Conservation (phyloP, 2,113 vertebrate genomes). For the Zootoca vivipara region DNA sequence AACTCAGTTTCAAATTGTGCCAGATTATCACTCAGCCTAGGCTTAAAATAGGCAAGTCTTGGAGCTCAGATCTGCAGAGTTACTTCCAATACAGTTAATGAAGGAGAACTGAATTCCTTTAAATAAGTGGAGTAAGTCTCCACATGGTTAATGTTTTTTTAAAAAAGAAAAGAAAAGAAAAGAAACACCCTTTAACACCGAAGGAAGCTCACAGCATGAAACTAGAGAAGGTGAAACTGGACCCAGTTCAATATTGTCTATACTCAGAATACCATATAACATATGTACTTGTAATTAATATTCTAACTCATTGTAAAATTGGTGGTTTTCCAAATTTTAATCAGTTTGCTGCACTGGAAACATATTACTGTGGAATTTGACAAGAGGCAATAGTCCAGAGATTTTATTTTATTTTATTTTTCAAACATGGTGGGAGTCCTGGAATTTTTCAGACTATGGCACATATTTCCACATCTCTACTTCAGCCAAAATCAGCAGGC, state of each 20-base stretch:
- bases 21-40: not conserved
- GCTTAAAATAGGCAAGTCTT: not conserved
- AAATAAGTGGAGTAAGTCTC: slow-evolving; percentile 4
- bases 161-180: not conserved
- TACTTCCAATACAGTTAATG: not conserved
- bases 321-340: slow-evolving; percentile 58
- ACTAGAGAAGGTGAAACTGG: slow-evolving; percentile 33
- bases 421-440: slow-evolving; percentile 64
- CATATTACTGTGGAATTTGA: slow-evolving; percentile 43
- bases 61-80: not conserved
- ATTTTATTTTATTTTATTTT: not conserved
- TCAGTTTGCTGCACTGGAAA: slow-evolving; percentile 34
- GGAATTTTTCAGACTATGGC: slow-evolving; percentile 65
- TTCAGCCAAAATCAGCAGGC: slow-evolving; percentile 63
- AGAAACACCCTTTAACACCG: not conserved
- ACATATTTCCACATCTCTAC: slow-evolving; percentile 41
- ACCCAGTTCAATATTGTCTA: slow-evolving; percentile 26
- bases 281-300: slow-evolving; percentile 19
- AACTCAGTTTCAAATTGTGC: not conserved
- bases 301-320: slow-evolving; percentile 38
- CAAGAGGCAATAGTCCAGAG: slow-evolving; percentile 53
- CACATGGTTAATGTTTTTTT: slow-evolving; percentile 7
- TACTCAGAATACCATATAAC: not conserved
- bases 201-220: slow-evolving; percentile 26
- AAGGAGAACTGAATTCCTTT: not conserved